phyloP scores from a whole-genome alignment of 2,797 vertebrate species.

The Pipistrellus kuhlii region DNA sequence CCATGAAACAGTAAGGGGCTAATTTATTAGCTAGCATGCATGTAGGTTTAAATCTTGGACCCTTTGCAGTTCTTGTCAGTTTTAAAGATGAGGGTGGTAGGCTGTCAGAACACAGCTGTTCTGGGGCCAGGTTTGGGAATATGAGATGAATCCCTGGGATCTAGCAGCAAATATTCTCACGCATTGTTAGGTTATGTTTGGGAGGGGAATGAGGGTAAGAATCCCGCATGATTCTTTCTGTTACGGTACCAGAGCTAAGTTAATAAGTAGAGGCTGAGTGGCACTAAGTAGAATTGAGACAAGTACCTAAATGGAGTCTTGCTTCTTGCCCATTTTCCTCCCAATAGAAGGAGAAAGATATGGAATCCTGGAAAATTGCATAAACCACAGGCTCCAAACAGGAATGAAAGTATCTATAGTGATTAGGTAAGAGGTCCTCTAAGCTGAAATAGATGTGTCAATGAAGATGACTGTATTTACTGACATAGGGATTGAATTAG shows the following conservation, averaged over 20 bases:
- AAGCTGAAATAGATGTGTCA: not conserved
- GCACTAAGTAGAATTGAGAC: not conserved
- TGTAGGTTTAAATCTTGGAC: not conserved
- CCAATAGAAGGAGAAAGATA: not conserved
- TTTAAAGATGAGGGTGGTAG: not conserved
- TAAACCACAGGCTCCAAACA: not conserved
- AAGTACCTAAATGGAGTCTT: not conserved
- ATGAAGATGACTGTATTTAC: not conserved
- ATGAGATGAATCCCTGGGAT: not conserved
- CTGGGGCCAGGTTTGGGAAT: not conserved
- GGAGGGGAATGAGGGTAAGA: not conserved
- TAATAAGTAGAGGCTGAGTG: not conserved
- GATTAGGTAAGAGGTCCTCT: not conserved
- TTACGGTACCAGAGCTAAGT: not conserved
- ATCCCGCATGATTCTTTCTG: not conserved
- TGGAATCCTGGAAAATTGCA: not conserved
- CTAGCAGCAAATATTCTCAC: not conserved
- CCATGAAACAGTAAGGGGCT: not conserved
- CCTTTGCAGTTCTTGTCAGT: not conserved
- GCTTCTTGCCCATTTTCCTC: not conserved
- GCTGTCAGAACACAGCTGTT: not conserved
- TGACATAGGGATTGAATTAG: not conserved
- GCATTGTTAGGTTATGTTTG: not conserved
- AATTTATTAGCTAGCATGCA: not conserved
- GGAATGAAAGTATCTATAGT: not conserved